Evolutionary conservation across 2,113 vertebrate genomes (phyloP), one percentile per base, ranked within the genome.

Genomic region (Dolichallabes microphthalmus): DNA sequence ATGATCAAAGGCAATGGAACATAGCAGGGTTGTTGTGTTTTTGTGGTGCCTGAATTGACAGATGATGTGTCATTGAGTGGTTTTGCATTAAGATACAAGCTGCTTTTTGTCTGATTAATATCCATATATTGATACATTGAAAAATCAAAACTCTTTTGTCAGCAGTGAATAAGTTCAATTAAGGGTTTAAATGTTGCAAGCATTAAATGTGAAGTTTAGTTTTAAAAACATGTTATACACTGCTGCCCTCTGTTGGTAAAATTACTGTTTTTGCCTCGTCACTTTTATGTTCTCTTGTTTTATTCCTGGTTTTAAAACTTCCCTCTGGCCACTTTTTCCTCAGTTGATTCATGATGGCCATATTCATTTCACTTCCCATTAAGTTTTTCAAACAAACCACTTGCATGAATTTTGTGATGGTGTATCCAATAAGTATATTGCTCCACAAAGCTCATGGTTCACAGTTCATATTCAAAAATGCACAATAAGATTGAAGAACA

Each of bases 141-240:
- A n/a, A 53, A 50, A 50, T 25, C 20, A 74, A 52, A 22, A 50
- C 10, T 13, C 3, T n/a, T n/a, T 25, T 61, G 11, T 27, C 27
- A 27, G n/a, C 25, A 27, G 4, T 64, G 63, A 64, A 14, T 2
- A 64, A 68, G 32, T 71, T 9, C 64, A 4, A 68, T 30, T 32
- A 17, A 32, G 30, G 19, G 32, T 39, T 39, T 3, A 39, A 71
- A 39, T 35, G 2, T 69, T 69, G 15, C 22, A 39, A 39, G 68
- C 3, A 22, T 1, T 71, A 17, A 69, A 35, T 30, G 32, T 35
- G 68, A 69, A 35, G 17, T 71, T 39, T 19, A 71, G 68, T 71
- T 71, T 39, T 69, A 19, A 69, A 35, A 69, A 69, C 13, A 57
- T 77, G 75, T 32, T 77, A 77, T 57, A 20, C 75, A 57, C 50